Conservation (phyloP, 1,140 invertebrate genomes). For the Neodiprion pinetum region DNA sequence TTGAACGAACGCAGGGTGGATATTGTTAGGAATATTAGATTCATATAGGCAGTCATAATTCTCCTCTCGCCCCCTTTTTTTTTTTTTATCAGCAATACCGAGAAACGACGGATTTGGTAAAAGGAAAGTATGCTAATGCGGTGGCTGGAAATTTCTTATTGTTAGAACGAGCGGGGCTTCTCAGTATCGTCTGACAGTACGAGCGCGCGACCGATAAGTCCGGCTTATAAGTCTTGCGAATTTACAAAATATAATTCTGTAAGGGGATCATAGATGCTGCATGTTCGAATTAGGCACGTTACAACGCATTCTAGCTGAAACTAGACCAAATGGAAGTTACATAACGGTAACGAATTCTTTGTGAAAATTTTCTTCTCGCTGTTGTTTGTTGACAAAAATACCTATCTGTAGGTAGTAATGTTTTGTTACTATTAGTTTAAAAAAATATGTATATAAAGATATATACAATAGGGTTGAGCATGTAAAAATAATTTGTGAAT, state of each 20-base stretch:
- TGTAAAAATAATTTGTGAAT: too few species aligned
- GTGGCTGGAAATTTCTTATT: neutral
- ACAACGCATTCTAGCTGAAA: neutral
- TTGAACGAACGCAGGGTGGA: too few species aligned
- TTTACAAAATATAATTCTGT: neutral
- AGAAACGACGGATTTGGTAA: too few species aligned
- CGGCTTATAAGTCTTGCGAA: neutral
- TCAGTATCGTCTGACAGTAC: neutral
- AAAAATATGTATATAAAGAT: too few species aligned
- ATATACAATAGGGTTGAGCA: too few species aligned
- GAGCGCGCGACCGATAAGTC: neutral
- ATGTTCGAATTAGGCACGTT: too few species aligned
- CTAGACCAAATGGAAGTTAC: neutral
- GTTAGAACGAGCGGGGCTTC: neutral
- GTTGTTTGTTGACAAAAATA: conserved; percentile 8
- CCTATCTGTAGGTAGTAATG: conserved; percentile 25
- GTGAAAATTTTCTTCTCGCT: too few species aligned
- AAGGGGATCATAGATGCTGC: neutral
- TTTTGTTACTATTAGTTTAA: neutral
- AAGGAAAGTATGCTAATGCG: neutral
- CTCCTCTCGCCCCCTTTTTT: too few species aligned
- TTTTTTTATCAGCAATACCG: too few species aligned
- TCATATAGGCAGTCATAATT: too few species aligned
- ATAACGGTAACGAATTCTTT: neutral
- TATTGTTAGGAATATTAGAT: too few species aligned